Percentiles rank a stretch among this genome's conserved stretches.
These are phyloP conservation scores for Cryptotis parvus DNA, from an alignment of 2,113 vertebrate species.

Conservation along the genomic window DNA sequence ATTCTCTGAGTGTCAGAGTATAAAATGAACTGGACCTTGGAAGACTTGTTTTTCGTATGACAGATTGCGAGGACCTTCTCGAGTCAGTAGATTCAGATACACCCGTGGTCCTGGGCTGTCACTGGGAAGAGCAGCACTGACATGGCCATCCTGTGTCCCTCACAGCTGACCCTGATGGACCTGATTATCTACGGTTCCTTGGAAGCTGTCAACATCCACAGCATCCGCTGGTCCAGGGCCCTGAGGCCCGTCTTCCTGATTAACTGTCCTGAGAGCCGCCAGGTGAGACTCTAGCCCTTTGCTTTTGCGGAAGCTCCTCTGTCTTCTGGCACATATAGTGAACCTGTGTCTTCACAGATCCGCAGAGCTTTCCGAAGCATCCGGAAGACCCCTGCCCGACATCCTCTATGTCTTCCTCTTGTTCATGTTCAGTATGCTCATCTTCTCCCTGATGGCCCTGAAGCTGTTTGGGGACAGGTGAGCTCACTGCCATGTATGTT, in stretches of 20 bases:
- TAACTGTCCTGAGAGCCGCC: constrained; percentile 95
- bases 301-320: neutral
- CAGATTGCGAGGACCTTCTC: no score
- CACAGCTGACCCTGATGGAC: constrained; percentile 92
- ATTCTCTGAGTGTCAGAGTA: no score
- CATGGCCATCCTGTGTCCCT: constrained; percentile 19
- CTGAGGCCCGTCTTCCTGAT: constrained; percentile 94
- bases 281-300: constrained; percentile 86
- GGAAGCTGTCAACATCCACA: constrained; percentile 80
- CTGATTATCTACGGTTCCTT: constrained; percentile 90
- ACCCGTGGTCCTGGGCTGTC: neutral
- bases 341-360: constrained; percentile 86
- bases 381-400: constrained; percentile 93
- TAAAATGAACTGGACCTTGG: neutral
- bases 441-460: constrained; percentile 96
- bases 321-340: neutral
- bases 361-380: constrained; percentile 94
- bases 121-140: neutral
- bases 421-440: constrained; percentile 95
- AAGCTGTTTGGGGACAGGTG: constrained; percentile 95
- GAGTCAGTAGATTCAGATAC: no score
- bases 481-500: neutral
- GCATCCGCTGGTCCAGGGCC: constrained; percentile 93
- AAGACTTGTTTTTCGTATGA: neutral
- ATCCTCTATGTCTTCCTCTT: constrained; percentile 94